These are phyloP conservation scores for Hipparchia sbordonii DNA, from an alignment of 2,888 invertebrate species.

Conservation along the genomic window DNA sequence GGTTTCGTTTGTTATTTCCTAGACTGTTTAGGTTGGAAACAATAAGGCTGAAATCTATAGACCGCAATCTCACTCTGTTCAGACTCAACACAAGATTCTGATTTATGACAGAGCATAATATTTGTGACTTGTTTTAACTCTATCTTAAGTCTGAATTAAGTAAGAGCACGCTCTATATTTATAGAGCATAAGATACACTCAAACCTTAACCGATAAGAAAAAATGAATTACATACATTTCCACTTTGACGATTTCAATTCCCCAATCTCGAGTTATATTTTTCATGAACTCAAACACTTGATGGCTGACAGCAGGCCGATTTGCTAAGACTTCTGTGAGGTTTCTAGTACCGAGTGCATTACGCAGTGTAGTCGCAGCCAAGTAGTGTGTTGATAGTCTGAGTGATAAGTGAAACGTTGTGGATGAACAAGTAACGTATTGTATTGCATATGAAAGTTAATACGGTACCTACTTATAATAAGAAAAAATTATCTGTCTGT, in stretches of 20 bases:
- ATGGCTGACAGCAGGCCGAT: constrained; percentile 91
- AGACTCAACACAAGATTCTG: too few relatives aligned
- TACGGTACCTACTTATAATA: too few relatives aligned
- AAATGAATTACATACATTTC: constrained; percentile 87
- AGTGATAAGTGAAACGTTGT: not conserved
- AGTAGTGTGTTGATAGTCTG: constrained; percentile 87
- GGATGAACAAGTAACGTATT: not conserved
- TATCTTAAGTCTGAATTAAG: too few relatives aligned
- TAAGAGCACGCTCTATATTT: too few relatives aligned
- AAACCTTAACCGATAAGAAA: not conserved
- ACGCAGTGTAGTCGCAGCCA: constrained; percentile 90
- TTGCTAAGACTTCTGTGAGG: constrained; percentile 92
- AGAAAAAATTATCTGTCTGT: too few relatives aligned
- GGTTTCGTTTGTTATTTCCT: too few relatives aligned
- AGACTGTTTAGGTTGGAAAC: too few relatives aligned
- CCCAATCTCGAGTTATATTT: constrained; percentile 92
- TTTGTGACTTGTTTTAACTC: too few relatives aligned
- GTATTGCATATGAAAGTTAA: too few relatives aligned
- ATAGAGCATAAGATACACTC: not conserved
- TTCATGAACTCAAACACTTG: constrained; percentile 90
- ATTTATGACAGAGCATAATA: too few relatives aligned
- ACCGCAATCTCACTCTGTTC: too few relatives aligned
- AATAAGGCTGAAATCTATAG: too few relatives aligned
- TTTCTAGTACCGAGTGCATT: constrained; percentile 95
- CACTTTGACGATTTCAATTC: constrained; percentile 92